A percentile compares a stretch with the other conserved stretches of the same genome.
These are phyloP conservation scores for Sebastes nivosus DNA, from an alignment of 2,797 vertebrate species.

Conservation along the genomic window DNA sequence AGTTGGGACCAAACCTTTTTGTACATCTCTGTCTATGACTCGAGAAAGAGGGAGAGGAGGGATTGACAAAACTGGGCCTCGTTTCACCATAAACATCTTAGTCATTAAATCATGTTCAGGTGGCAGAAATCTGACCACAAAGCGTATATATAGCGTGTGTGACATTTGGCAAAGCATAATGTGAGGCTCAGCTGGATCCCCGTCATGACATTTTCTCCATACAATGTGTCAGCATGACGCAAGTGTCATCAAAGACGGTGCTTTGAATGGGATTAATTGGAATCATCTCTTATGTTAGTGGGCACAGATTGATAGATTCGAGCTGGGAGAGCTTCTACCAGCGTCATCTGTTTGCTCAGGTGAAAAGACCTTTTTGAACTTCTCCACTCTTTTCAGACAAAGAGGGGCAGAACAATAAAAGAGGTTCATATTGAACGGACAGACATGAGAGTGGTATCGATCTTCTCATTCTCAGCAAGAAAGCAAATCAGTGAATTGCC, in stretches of 20 bases:
- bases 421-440: not conserved
- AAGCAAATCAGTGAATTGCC: not conserved
- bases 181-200: constrained; percentile 44
- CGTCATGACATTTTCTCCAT: constrained; percentile 37
- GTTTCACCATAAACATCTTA: constrained; percentile 46
- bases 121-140: constrained; percentile 26
- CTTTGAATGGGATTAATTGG: constrained; percentile 40
- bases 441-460: not conserved
- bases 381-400: constrained; percentile 2
- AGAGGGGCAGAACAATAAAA: not conserved
- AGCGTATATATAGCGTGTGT: constrained; percentile 22
- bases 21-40: constrained; percentile 65
- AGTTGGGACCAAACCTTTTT: constrained; percentile 88
- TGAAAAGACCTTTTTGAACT: not conserved
- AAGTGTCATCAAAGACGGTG: constrained; percentile 14
- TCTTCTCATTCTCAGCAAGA: constrained; percentile 13
- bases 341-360: constrained; percentile 10
- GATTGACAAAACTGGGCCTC: constrained; percentile 34
- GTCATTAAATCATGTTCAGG: constrained; percentile 36
- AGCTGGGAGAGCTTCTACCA: not conserved
- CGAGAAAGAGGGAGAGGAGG: constrained; percentile 39
- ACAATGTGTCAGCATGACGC: constrained; percentile 28
- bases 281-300: not conserved
- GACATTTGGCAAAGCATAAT: constrained; percentile 43
- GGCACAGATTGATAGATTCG: constrained; percentile 17